phyloP scores from a whole-genome alignment of 2,888 invertebrate genomes.

The Parasteatoda lunata region DNA sequence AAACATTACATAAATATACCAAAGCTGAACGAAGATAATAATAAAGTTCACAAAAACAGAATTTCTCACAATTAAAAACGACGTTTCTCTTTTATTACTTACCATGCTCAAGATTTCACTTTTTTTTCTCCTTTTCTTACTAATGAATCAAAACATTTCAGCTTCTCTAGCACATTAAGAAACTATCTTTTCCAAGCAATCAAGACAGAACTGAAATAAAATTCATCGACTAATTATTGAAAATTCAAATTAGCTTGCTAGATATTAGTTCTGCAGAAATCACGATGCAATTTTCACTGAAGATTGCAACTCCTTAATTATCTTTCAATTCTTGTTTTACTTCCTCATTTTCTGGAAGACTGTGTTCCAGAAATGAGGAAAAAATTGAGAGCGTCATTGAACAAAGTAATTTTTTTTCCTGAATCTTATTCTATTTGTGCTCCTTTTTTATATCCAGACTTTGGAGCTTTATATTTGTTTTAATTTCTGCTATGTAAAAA shows the following conservation, averaged over 20 bases:
- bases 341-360: conserved; percentile 1
- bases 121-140: not conserved
- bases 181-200: not conserved
- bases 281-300: conserved; percentile 19
- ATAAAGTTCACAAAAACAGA: no score
- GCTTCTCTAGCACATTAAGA: not conserved
- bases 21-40: no score
- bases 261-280: conserved; percentile 5
- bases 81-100: no score
- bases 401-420: not conserved
- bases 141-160: conserved; percentile 6
- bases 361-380: not conserved
- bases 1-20: no score
- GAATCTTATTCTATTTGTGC: conserved; percentile 17
- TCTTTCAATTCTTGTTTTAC: conserved; percentile 21
- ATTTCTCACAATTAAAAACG: no score
- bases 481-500: not conserved
- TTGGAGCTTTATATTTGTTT: not conserved
- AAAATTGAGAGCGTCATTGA: conserved; percentile 19
- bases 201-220: not conserved
- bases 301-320: conserved; percentile 29
- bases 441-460: conserved; percentile 6
- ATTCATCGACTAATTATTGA: conserved; percentile 25
- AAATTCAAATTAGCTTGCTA: conserved; percentile 5
- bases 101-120: not conserved